Evolutionary conservation across 2,797 vertebrate species (phyloP).

Genomic region (Loris lydekkerianus): DNA sequence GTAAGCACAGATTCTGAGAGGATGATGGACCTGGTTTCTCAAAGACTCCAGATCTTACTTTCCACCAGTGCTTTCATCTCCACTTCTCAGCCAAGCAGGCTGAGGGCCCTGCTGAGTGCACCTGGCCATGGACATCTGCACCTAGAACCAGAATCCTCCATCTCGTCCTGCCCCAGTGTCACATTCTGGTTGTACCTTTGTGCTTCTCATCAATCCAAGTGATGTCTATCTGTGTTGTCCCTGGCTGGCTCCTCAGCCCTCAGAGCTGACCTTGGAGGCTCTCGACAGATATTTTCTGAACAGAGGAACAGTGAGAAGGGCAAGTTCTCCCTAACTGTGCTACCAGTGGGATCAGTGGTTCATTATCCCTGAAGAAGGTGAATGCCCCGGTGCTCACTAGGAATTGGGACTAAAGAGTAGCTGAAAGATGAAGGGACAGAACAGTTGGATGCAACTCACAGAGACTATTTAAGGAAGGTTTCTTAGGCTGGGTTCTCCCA

Average conservation of each 20-base stretch:
- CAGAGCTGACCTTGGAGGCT: not conserved
- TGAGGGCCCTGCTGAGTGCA: no score
- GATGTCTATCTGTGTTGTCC: not conserved
- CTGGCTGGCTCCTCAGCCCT: not conserved
- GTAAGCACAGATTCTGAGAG: not conserved
- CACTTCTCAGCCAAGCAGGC: not conserved
- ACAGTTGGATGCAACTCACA: not conserved
- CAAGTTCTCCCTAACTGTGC: not conserved
- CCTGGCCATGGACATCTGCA: accelerated
- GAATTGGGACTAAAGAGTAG: not conserved
- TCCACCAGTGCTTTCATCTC: not conserved
- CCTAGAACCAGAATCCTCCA: not conserved
- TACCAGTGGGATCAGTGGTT: not conserved
- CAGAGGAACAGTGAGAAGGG: not conserved
- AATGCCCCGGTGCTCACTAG: not conserved
- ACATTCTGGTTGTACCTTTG: not conserved
- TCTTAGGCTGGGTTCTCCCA: not conserved
- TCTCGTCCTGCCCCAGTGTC: not conserved
- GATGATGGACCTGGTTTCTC: not conserved
- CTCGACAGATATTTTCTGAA: not conserved
- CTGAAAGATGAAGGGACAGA: not conserved
- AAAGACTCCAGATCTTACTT: not conserved
- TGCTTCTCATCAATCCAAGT: not conserved
- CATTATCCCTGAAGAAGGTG: not conserved
- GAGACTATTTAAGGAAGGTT: not conserved